Evolutionary conservation across 2,797 vertebrate genomes (phyloP), one percentile per base, ranked within the genome.

Genomic region (Esox masquinongy): DNA sequence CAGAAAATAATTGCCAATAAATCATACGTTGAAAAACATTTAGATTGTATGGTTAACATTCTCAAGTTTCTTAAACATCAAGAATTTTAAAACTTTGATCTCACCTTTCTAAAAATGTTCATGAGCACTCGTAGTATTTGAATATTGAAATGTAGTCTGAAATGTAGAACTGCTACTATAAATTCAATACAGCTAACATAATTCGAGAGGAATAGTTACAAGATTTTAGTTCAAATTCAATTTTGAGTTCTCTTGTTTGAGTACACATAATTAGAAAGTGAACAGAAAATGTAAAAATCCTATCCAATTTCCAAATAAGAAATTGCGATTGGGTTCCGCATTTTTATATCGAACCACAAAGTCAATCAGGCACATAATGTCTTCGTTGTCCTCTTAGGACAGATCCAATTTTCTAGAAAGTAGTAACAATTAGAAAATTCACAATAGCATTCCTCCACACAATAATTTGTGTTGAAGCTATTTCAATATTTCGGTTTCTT

Each of bases 1-100:
- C 50, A 56, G 56, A 75, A 70, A 78, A 74, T 69, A 67, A 85
- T 85, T 85, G 81, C 66, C 81, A 79, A 74, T 83, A 85, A 75
- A 88, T 85, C 73, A 74, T 68, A 81, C 31, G 5, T 71, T 26
- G 50, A 84, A 74, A 84, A 61, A 75, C 72, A 73, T 76, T 76
- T 78, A 43, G 39, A 43, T 43, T 43, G 9, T 43, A 43, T 9
- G 39, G 39, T 3, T 81, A 77, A 79, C 19, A 29, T 56, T 68
- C 26, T 79, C 56, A 79, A 68, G 49, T 64, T 56, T 29, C 17
- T 66, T 4, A 63, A 43, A 74, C 53, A 72, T 64, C 61, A 76
- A n/a, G 70, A 79, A 22, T 74, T 29, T 56, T n/a, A 14, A 74
- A 69, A 77, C 26, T 43, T 24, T 68, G 11, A 77, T 70, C 11